phyloP scores from a whole-genome alignment of 2,113 vertebrate species.

The Brachypteracias leptosomus region DNA sequence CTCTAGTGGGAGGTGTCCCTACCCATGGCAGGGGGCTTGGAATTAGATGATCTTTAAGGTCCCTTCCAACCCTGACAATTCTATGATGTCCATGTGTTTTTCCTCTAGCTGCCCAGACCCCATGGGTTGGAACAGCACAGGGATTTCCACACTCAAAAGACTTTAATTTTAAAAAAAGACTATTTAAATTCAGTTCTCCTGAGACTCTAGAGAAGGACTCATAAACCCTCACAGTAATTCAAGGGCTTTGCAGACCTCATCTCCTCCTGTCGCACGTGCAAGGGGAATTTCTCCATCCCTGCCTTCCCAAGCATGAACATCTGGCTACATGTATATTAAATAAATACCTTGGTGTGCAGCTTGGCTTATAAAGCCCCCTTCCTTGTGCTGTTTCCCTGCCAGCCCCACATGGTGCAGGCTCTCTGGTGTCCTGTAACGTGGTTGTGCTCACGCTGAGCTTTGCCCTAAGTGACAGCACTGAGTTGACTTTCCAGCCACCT shows the following conservation, averaged over 20 bases:
- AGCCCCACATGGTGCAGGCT: accelerated
- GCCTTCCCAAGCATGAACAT: background rate
- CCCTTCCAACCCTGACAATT: no score
- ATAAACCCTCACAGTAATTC: background rate
- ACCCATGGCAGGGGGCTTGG: no score
- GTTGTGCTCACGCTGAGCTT: background rate
- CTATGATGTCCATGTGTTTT: background rate
- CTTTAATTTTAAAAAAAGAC: background rate
- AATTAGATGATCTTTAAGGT: no score
- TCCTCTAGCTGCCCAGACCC: background rate
- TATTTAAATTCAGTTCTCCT: background rate
- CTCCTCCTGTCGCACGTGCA: background rate
- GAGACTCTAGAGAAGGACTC: background rate
- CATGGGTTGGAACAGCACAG: background rate
- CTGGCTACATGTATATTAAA: background rate
- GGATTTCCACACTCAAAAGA: no score
- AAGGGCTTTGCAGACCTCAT: background rate
- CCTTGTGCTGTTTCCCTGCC: background rate
- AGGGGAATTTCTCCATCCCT: background rate
- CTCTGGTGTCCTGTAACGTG: background rate
- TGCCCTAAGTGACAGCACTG: background rate
- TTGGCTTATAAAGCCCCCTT: background rate
- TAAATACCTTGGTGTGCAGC: background rate
- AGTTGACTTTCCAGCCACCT: background rate
- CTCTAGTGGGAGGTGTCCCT: no score